Conservation (phyloP, 2,888 invertebrate genomes). For the Hirtodrosophila confusa region DNA sequence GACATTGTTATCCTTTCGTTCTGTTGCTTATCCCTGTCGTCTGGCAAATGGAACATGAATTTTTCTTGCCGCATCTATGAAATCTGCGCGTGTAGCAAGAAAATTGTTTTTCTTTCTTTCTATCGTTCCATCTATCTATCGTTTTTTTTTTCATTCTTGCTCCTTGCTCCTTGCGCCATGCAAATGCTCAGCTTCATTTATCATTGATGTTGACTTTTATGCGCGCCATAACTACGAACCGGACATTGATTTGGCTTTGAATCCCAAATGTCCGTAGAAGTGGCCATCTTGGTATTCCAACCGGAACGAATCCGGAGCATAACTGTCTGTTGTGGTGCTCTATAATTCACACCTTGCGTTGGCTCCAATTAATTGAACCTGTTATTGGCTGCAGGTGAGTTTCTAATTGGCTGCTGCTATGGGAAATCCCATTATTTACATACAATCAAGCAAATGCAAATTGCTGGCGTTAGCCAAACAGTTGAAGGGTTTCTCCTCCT, state of each 20-base stretch:
- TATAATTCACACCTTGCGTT: slow-evolving; percentile 27
- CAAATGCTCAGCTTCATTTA: slow-evolving; percentile 62
- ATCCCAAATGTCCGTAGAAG: slow-evolving; percentile 20
- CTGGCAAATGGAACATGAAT: slow-evolving; percentile 61
- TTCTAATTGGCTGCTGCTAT: slow-evolving; percentile 27
- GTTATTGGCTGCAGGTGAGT: slow-evolving; percentile 59
- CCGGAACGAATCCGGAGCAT: too few relatives aligned
- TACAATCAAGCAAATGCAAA: slow-evolving; percentile 64
- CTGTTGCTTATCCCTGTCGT: slow-evolving; percentile 65
- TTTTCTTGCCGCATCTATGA: slow-evolving; percentile 28
- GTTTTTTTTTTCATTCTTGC: slow-evolving; percentile 7
- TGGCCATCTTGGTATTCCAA: slow-evolving; percentile 3
- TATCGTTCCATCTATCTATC: slow-evolving; percentile 1
- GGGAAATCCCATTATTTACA: slow-evolving; percentile 62
- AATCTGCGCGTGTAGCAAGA: slow-evolving; percentile 38
- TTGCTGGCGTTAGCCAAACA: slow-evolving; percentile 35
- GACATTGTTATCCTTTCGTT: slow-evolving; percentile 75
- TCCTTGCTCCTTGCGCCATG: slow-evolving; percentile 34
- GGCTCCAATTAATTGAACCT: slow-evolving; percentile 61
- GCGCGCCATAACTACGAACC: slow-evolving; percentile 47
- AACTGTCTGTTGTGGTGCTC: not conserved
- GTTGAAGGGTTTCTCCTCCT: slow-evolving; percentile 19
- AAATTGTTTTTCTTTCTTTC: slow-evolving; percentile 32
- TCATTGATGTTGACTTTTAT: slow-evolving; percentile 70
- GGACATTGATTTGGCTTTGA: slow-evolving; percentile 66